Percentiles rank a stretch among this genome's conserved stretches.
phyloP scores from a whole-genome alignment of 2,888 invertebrate species.

The Coelinius sp. region DNA sequence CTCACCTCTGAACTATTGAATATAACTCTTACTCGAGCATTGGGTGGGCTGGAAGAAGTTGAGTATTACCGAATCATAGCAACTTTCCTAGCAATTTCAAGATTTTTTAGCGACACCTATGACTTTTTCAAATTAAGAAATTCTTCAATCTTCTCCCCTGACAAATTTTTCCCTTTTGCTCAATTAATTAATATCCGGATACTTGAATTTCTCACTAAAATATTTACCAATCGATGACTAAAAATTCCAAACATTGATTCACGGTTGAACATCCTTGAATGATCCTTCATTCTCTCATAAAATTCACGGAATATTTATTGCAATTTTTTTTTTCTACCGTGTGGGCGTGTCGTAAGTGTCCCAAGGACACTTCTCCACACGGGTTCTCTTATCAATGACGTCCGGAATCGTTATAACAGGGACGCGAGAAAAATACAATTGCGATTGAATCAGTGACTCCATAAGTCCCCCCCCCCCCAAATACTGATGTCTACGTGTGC shows the following conservation, averaged over 20 bases:
- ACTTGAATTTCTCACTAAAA: background rate
- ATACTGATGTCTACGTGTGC: background rate
- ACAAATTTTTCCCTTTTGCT: no score
- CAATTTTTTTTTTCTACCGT: conserved; percentile 6
- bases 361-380: conserved; percentile 4
- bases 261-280: conserved; percentile 1
- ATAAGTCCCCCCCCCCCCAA: no score
- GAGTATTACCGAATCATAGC: background rate
- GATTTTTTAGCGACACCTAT: no score
- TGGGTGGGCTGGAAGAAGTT: background rate
- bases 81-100: no score
- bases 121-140: no score
- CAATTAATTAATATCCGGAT: background rate
- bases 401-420: background rate
- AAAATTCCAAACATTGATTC: background rate
- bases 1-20: conserved; percentile 3
- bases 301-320: conserved; percentile 9
- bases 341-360: conserved; percentile 6
- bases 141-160: no score
- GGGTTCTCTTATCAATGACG: conserved; percentile 1
- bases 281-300: conserved; percentile 16
- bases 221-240: background rate
- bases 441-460: conserved; percentile 9
- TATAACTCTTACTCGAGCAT: background rate
- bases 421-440: background rate